Conservation (phyloP, 1,140 invertebrate genomes). For the Medauroidea extradentata region DNA sequence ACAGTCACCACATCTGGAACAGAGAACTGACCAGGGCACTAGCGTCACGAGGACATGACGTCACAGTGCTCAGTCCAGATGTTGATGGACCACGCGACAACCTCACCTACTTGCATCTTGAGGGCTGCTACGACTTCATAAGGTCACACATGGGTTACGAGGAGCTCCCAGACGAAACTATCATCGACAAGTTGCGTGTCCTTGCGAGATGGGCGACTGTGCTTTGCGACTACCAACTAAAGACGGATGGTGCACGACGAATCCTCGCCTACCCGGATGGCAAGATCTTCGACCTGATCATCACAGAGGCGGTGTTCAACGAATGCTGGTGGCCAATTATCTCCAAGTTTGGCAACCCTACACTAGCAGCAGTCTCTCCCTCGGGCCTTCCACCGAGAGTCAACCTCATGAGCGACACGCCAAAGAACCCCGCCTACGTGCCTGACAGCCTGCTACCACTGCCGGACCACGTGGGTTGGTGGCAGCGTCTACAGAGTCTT, state of each 20-base stretch:
- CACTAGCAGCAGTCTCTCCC: constrained; percentile 32
- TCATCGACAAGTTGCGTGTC: not conserved
- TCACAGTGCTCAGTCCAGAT: constrained; percentile 41
- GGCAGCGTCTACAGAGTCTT: constrained; percentile 37
- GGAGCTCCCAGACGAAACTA: not conserved
- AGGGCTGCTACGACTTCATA: not conserved
- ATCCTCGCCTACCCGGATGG: not conserved
- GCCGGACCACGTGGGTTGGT: constrained; percentile 35
- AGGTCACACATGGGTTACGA: not conserved
- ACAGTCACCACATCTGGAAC: constrained; percentile 14
- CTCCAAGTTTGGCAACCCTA: constrained; percentile 31
- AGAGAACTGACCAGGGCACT: constrained; percentile 37
- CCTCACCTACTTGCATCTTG: not conserved
- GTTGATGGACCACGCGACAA: not conserved
- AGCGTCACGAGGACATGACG: constrained; percentile 42
- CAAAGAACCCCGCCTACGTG: not conserved
- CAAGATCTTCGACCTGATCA: constrained; percentile 48
- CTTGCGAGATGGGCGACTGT: not conserved
- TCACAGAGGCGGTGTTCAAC: constrained; percentile 50
- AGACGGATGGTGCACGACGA: not conserved
- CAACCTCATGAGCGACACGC: not conserved
- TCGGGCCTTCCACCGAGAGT: not conserved
- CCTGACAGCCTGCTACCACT: constrained; percentile 37
- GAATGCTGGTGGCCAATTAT: constrained; percentile 51
- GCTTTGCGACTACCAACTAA: not conserved